phyloP scores from a whole-genome alignment of 2,888 invertebrate genomes.

The Conus canariensis region DNA sequence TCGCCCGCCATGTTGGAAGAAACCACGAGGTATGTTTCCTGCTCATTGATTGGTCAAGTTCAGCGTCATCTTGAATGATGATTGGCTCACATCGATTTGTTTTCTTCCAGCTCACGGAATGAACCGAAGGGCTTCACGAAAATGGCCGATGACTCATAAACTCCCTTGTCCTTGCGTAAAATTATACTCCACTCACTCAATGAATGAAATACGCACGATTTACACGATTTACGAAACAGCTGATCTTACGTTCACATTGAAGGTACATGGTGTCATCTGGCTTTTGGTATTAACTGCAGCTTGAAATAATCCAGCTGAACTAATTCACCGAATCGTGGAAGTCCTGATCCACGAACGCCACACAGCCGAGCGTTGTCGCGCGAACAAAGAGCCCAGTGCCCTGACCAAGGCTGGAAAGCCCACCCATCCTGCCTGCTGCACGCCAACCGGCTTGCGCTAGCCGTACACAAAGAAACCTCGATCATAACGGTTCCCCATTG shows the following conservation, averaged over 20 bases:
- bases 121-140: constrained; percentile 62
- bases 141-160: constrained; percentile 64
- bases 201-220: constrained; percentile 48
- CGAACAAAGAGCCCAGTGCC: constrained; percentile 35
- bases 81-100: constrained; percentile 67
- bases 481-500: constrained; percentile 28
- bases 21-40: constrained; percentile 70
- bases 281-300: background rate
- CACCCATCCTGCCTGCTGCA: constrained; percentile 18
- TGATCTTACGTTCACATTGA: constrained; percentile 17
- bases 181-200: constrained; percentile 63
- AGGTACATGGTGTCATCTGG: background rate
- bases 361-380: constrained; percentile 6
- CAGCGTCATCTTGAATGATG: constrained; percentile 52
- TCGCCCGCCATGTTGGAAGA: constrained; percentile 77
- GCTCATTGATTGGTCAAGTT: constrained; percentile 58
- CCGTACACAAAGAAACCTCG: constrained; percentile 27
- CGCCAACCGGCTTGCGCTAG: constrained; percentile 9
- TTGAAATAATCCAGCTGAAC: background rate
- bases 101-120: constrained; percentile 60
- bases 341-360: background rate
- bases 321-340: background rate
- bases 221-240: constrained; percentile 30
- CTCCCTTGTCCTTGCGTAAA: constrained; percentile 48
- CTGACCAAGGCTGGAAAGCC: constrained; percentile 14